These are phyloP conservation scores for Solea senegalensis DNA, from an alignment of 2,113 vertebrate genomes.

Conservation along the genomic window DNA sequence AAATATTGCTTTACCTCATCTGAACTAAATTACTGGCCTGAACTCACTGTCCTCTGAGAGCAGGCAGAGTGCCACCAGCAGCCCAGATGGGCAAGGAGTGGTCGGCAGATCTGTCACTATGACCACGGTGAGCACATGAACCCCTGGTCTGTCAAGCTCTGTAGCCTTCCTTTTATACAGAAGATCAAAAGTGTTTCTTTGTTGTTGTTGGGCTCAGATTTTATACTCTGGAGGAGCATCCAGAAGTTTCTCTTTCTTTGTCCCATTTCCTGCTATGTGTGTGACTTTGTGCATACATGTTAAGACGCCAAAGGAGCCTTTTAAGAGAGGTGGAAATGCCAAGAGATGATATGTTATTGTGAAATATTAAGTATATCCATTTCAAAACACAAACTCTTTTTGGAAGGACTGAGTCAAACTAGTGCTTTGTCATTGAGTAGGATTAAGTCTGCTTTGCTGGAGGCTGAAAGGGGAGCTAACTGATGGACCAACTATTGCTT, in stretches of 20 bases:
- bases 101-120: conserved; percentile 71
- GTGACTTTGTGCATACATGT: conserved; percentile 20
- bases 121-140: conserved; percentile 66
- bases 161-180: conserved; percentile 58
- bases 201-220: conserved; percentile 66
- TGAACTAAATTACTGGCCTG: conserved; percentile 83
- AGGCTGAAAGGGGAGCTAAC: conserved; percentile 46
- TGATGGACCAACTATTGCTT: conserved; percentile 39
- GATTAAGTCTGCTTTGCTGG: conserved; percentile 36
- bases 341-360: conserved; percentile 26
- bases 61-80: conserved; percentile 74
- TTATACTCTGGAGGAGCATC: conserved; percentile 42
- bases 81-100: conserved; percentile 78
- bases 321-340: conserved; percentile 28
- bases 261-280: conserved; percentile 41
- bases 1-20: conserved; percentile 84
- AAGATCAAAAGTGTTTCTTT: conserved; percentile 69
- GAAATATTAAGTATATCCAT: conserved; percentile 15
- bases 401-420: neutral
- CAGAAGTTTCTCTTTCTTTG: conserved; percentile 46
- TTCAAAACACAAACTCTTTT: neutral
- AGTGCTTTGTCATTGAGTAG: conserved; percentile 17
- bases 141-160: conserved; percentile 55
- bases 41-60: conserved; percentile 77
- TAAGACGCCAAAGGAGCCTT: neutral